These are phyloP conservation scores for Metopia argyrocephala DNA, from an alignment of 2,888 invertebrate species.

Conservation along the genomic window DNA sequence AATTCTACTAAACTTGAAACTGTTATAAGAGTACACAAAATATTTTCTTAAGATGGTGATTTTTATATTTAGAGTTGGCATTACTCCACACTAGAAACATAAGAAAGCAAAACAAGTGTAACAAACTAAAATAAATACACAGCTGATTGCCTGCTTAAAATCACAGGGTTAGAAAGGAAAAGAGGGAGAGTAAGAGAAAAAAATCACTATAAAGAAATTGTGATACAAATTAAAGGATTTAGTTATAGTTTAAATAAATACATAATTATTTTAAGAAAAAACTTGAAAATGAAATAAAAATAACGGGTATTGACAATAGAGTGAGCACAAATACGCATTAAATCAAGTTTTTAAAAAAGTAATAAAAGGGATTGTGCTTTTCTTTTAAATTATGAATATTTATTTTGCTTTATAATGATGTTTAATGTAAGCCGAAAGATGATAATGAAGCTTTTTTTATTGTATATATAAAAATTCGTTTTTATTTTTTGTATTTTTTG, in stretches of 20 bases:
- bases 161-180: neutral
- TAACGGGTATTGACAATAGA: neutral
- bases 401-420: neutral
- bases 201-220: neutral
- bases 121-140: slow-evolving; percentile 20
- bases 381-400: neutral
- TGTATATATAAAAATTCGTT: neutral
- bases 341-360: neutral
- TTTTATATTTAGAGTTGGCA: neutral
- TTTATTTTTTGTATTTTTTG: neutral
- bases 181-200: neutral
- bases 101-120: slow-evolving; percentile 6
- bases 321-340: slow-evolving; percentile 24
- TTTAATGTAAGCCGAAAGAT: neutral
- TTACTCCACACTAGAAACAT: neutral
- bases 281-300: neutral
- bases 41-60: too few species aligned
- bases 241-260: neutral
- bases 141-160: slow-evolving; percentile 32
- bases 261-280: slow-evolving; percentile 5
- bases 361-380: slow-evolving; percentile 31
- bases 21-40: too few species aligned
- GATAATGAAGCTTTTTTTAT: slow-evolving; percentile 11
- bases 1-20: slow-evolving; percentile 13
- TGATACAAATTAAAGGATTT: slow-evolving; percentile 25